Percentiles rank a stretch among this genome's conserved stretches.
phyloP scores from a whole-genome alignment of 2,888 invertebrate genomes.

The Alsophila aescularia region DNA sequence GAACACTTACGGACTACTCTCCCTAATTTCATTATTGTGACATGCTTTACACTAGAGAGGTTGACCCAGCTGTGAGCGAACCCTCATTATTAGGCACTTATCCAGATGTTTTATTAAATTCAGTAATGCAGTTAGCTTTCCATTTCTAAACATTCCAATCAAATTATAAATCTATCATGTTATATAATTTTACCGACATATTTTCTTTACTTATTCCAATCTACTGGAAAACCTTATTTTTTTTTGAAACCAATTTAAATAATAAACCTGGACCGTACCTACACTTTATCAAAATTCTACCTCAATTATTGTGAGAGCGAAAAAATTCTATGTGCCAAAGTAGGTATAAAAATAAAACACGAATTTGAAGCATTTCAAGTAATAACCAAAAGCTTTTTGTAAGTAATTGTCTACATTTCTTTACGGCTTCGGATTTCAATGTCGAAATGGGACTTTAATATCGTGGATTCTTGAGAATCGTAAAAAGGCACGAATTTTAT shows the following conservation, averaged over 20 bases:
- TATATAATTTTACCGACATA: not conserved
- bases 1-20: too few relatives aligned
- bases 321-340: constrained; percentile 15
- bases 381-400: constrained; percentile 27
- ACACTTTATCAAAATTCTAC: constrained; percentile 1
- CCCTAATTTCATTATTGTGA: too few relatives aligned
- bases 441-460: constrained; percentile 31
- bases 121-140: not conserved
- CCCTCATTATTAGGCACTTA: too few relatives aligned
- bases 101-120: not conserved
- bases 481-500: constrained; percentile 29
- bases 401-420: constrained; percentile 29
- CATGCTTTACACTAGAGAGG: not conserved
- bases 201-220: not conserved
- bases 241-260: constrained; percentile 5
- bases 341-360: constrained; percentile 16
- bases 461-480: constrained; percentile 14
- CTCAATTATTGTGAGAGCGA: constrained; percentile 10
- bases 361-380: constrained; percentile 21
- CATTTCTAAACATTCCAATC: not conserved
- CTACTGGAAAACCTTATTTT: too few relatives aligned
- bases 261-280: not conserved
- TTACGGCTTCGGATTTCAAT: constrained; percentile 19
- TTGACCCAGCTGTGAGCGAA: not conserved
- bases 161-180: not conserved